A percentile compares a stretch with the other conserved stretches of the same genome.
Evolutionary conservation across 2,797 vertebrate species (phyloP).

Genomic region (Macropodus opercularis): DNA sequence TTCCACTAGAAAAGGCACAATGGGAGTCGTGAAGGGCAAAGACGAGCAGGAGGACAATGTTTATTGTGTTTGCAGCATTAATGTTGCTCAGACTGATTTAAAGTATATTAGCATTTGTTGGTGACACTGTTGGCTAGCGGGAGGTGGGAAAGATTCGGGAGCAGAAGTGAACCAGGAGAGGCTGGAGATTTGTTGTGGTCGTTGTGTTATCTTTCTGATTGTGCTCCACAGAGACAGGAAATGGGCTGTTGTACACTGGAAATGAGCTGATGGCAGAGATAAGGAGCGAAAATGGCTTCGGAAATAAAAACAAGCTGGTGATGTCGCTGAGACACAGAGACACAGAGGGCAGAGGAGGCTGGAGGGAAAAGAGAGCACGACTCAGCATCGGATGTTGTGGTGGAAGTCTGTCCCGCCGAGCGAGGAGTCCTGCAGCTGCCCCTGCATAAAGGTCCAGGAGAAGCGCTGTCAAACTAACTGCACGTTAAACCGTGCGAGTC

Average conservation of each 20-base stretch:
- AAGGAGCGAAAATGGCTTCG: constrained; percentile 46
- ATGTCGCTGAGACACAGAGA: constrained; percentile 10
- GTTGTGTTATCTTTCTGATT: constrained; percentile 53
- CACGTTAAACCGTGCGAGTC: too few relatives aligned
- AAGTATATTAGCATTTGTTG: too few relatives aligned
- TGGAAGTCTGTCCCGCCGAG: too few relatives aligned
- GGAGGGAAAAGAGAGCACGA: too few relatives aligned
- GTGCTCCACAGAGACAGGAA: constrained; percentile 63
- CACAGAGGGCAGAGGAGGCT: not conserved
- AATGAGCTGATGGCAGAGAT: constrained; percentile 58
- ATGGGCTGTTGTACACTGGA: constrained; percentile 51
- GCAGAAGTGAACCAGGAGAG: not conserved
- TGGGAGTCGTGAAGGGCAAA: constrained; percentile 29
- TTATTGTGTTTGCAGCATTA: not conserved
- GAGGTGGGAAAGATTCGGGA: not conserved
- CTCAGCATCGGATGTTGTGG: too few relatives aligned
- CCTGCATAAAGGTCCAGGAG: too few relatives aligned
- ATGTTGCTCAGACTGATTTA: too few relatives aligned
- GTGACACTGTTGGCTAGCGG: not conserved
- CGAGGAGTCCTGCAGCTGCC: too few relatives aligned
- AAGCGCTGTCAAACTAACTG: too few relatives aligned
- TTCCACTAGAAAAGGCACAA: constrained; percentile 56
- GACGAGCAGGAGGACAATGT: constrained; percentile 17
- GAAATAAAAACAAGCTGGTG: constrained; percentile 57
- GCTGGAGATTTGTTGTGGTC: not conserved